Evolutionary conservation across 2,113 vertebrate species (phyloP).

Genomic region (Manacus vitellinus): DNA sequence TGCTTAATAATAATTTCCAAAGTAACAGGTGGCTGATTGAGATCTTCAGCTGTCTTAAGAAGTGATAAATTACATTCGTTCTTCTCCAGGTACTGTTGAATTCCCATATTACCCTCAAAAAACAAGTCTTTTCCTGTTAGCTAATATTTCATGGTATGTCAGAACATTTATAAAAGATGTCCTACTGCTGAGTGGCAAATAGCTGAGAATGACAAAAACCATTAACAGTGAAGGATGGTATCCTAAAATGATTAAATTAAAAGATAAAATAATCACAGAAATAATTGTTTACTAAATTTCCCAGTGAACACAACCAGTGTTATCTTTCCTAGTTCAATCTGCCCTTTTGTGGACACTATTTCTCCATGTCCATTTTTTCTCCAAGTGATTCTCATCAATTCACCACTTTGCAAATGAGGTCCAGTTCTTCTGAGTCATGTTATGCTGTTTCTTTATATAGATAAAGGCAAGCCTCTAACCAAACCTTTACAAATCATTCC

Average conservation of each 20-base stretch:
- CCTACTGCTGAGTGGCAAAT: neutral
- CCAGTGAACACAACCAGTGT: neutral
- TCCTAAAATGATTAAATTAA: neutral
- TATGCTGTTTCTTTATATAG: neutral
- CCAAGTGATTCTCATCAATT: neutral
- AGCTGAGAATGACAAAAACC: neutral
- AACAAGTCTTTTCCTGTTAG: slow-evolving; percentile 16
- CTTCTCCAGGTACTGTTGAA: slow-evolving; percentile 18
- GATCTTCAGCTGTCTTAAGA: slow-evolving; percentile 40
- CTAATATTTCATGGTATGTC: slow-evolving; percentile 36
- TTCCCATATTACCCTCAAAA: slow-evolving; percentile 10
- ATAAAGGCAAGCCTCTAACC: neutral
- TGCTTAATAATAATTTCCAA: slow-evolving; percentile 24
- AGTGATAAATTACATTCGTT: slow-evolving; percentile 13
- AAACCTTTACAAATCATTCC: neutral
- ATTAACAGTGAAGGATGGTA: neutral
- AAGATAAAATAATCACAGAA: neutral
- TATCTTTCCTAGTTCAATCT: neutral
- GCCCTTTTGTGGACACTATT: neutral
- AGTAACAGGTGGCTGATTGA: slow-evolving; percentile 58
- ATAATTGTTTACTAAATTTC: slow-evolving; percentile 8
- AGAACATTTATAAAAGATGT: slow-evolving; percentile 38
- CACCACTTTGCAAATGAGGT: neutral
- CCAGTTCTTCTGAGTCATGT: neutral
- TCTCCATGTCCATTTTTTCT: neutral